Conservation (phyloP, 2,888 invertebrate genomes). For the Apoda limacodes region DNA sequence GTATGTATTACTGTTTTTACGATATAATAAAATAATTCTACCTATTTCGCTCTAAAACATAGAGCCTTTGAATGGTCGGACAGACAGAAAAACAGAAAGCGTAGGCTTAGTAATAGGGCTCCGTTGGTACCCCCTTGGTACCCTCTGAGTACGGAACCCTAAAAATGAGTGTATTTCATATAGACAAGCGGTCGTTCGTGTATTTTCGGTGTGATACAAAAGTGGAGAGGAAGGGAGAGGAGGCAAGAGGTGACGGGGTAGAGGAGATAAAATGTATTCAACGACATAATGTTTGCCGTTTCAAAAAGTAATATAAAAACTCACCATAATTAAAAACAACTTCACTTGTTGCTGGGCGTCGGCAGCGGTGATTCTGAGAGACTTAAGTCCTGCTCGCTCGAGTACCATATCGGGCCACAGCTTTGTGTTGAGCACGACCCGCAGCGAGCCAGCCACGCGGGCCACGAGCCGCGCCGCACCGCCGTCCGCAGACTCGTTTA, state of each 20-base stretch:
- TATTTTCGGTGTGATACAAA: no score
- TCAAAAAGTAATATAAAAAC: slow-evolving; percentile 20
- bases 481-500: slow-evolving; percentile 78
- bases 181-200: no score
- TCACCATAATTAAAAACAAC: slow-evolving; percentile 87
- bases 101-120: no score
- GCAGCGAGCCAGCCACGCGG: slow-evolving; percentile 88
- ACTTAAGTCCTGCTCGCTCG: slow-evolving; percentile 88
- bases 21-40: not conserved
- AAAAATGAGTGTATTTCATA: no score
- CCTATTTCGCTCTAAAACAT: not conserved
- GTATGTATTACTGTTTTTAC: no score
- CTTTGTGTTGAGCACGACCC: slow-evolving; percentile 93
- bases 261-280: not conserved
- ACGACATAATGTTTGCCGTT: not conserved
- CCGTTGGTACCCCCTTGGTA: no score
- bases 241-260: no score
- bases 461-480: slow-evolving; percentile 82
- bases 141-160: no score
- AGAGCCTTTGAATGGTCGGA: no score
- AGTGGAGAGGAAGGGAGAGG: no score
- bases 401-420: slow-evolving; percentile 94
- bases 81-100: no score
- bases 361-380: slow-evolving; percentile 87
- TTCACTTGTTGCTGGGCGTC: slow-evolving; percentile 86